Percentiles rank a stretch among this genome's conserved stretches.
Conservation (phyloP, 2,797 vertebrate genomes). For the Esox lucius region DNA sequence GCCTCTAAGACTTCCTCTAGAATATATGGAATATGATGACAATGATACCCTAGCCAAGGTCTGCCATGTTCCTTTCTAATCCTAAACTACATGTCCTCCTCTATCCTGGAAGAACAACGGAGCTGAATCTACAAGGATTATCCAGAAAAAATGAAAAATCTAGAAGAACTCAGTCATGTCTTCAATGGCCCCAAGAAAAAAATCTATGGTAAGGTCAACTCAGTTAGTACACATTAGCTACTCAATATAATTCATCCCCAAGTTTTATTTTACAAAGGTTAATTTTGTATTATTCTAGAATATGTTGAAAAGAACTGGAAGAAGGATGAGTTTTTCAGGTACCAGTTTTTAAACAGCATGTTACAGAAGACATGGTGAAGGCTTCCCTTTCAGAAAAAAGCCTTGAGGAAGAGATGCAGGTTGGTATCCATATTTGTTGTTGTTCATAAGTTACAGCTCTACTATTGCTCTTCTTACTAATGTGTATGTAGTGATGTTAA, state of each 20-base stretch:
- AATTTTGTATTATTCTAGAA: conserved; percentile 8
- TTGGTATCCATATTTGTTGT: background rate
- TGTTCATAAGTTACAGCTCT: background rate
- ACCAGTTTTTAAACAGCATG: no score
- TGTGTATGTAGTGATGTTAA: background rate
- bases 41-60: background rate
- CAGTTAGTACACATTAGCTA: background rate
- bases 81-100: no score
- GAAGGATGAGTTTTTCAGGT: no score
- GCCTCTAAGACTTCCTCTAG: background rate
- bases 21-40: background rate
- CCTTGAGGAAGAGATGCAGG: conserved; percentile 25
- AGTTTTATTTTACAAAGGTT: background rate
- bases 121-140: no score
- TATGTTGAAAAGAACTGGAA: no score
- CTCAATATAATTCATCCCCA: background rate
- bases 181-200: background rate
- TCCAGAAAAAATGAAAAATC: background rate
- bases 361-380: conserved; percentile 29
- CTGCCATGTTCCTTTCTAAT: no score
- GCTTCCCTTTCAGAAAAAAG: background rate
- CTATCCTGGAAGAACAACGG: no score
- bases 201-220: background rate
- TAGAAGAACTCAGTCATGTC: background rate
- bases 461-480: background rate